phyloP scores from a whole-genome alignment of 2,888 invertebrate species.

The Synergus gifuensis region DNA sequence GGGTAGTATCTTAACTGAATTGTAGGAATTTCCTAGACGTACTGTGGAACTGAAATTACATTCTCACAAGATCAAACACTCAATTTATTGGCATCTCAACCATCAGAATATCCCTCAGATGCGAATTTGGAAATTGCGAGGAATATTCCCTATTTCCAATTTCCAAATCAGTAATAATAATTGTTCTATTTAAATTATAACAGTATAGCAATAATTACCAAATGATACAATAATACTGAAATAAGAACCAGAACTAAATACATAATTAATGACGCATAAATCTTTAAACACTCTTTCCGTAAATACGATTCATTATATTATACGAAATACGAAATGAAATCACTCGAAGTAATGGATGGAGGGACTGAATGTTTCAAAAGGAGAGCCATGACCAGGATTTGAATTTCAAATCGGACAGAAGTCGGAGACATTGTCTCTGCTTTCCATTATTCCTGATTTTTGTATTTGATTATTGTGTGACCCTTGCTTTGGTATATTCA shows the following conservation, averaged over 20 bases:
- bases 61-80: slow-evolving; percentile 27
- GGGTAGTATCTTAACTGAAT: slow-evolving; percentile 19
- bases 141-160: not conserved
- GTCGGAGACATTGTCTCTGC: slow-evolving; percentile 40
- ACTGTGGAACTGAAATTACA: slow-evolving; percentile 28
- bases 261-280: slow-evolving; percentile 16
- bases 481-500: not conserved
- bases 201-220: not conserved
- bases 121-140: not conserved
- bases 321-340: slow-evolving; percentile 20
- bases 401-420: slow-evolving; percentile 46
- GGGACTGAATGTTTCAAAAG: slow-evolving; percentile 38
- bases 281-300: slow-evolving; percentile 6
- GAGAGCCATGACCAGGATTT: slow-evolving; percentile 43
- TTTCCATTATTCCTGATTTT: slow-evolving; percentile 22
- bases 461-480: slow-evolving; percentile 37
- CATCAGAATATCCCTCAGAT: not conserved
- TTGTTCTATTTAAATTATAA: too few relatives aligned
- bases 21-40: slow-evolving; percentile 1
- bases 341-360: slow-evolving; percentile 31
- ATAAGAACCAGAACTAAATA: slow-evolving; percentile 10
- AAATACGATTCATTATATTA: slow-evolving; percentile 35
- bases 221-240: too few relatives aligned
- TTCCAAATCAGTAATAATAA: not conserved
- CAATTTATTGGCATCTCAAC: slow-evolving; percentile 1